Percentiles rank a stretch among this genome's conserved stretches.
phyloP scores from a whole-genome alignment of 2,113 vertebrate genomes.

The Alligator mississippiensis region DNA sequence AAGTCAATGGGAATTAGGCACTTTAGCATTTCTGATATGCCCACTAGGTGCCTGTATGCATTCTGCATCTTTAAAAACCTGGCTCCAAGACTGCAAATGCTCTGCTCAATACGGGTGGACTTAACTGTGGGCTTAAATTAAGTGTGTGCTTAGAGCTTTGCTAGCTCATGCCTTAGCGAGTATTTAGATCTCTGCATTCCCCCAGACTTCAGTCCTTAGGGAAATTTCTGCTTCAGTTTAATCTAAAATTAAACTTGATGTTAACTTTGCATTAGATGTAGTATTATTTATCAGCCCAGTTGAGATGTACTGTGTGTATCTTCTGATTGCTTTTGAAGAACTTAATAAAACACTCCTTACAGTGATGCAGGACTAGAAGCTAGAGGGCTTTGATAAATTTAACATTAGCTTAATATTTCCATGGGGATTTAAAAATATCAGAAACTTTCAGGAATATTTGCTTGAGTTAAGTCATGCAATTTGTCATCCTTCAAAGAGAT shows the following conservation, averaged over 20 bases:
- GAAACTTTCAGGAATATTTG: not conserved
- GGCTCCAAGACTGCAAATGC: not conserved
- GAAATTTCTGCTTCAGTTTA: not conserved
- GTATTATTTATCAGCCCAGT: constrained; percentile 19
- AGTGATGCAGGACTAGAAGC: constrained; percentile 37
- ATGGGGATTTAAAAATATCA: not conserved
- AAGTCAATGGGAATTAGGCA: not conserved
- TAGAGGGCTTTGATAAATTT: constrained; percentile 50
- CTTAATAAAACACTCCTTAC: constrained; percentile 17
- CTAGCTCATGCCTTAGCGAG: fast-evolving
- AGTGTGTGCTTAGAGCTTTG: fast-evolving
- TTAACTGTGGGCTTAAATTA: fast-evolving
- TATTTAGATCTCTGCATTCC: not conserved
- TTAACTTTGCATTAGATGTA: constrained; percentile 7
- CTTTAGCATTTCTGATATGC: not conserved
- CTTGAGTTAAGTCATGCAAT: constrained; percentile 8
- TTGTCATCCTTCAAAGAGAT: not conserved
- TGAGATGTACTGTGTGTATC: not conserved
- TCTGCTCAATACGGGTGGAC: fast-evolving
- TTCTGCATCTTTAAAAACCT: not conserved
- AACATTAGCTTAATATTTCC: constrained; percentile 47
- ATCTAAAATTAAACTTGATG: not conserved
- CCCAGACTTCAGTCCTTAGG: not conserved
- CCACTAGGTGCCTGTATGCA: not conserved
- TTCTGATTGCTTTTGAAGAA: constrained; percentile 45